Evolutionary conservation across 2,888 invertebrate species (phyloP).

Genomic region (Sarcophaga variegata): DNA sequence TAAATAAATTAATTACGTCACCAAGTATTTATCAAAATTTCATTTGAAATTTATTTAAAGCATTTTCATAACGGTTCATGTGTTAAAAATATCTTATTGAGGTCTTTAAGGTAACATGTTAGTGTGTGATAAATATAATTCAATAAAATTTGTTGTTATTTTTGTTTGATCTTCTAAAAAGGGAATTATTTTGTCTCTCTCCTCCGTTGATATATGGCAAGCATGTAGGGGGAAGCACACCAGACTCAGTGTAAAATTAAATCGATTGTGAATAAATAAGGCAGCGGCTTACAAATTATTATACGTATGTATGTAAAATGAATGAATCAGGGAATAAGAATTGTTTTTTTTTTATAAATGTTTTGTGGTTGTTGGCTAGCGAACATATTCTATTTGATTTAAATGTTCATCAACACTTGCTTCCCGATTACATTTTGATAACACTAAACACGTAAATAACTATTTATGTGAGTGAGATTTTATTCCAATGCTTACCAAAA

Average conservation of each 20-base stretch:
- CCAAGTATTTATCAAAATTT: no score
- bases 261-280: not conserved
- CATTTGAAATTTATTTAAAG: slow-evolving; percentile 23
- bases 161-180: slow-evolving; percentile 8
- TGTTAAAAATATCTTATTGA: slow-evolving; percentile 45
- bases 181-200: not conserved
- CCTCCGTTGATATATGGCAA: no score
- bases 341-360: no score
- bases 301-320: not conserved
- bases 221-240: not conserved
- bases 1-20: no score
- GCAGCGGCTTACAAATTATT: no score
- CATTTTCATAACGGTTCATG: slow-evolving; percentile 44
- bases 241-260: not conserved
- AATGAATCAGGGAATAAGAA: not conserved
- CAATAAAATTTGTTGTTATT: not conserved
- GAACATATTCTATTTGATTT: no score
- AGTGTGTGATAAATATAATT: slow-evolving; percentile 42
- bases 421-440: slow-evolving; percentile 36
- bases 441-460: not conserved
- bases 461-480: not conserved
- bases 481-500: slow-evolving; percentile 9
- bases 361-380: no score
- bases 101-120: slow-evolving; percentile 56
- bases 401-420: not conserved